Evolutionary conservation across 2,888 invertebrate genomes (phyloP).

Genomic region (Cerceris ruficornis): DNA sequence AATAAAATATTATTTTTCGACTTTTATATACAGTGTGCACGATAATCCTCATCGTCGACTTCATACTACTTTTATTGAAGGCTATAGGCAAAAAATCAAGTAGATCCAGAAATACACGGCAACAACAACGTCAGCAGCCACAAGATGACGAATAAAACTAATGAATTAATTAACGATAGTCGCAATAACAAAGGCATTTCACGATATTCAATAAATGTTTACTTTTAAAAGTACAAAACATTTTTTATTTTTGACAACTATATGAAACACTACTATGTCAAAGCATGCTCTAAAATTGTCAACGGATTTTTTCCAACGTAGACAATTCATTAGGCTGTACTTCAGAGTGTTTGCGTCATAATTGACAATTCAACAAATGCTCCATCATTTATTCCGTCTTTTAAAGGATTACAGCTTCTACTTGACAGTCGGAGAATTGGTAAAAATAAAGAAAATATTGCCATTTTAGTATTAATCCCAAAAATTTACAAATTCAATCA

Average conservation of each 20-base stretch:
- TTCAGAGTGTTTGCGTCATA: not conserved
- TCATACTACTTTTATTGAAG: not conserved
- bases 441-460: constrained; percentile 26
- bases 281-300: too few relatives aligned
- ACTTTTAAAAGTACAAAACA: too few relatives aligned
- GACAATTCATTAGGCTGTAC: not conserved
- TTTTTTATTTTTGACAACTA: too few relatives aligned
- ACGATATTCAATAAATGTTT: not conserved
- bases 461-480: not conserved
- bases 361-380: constrained; percentile 6
- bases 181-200: not conserved
- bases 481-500: not conserved
- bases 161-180: not conserved
- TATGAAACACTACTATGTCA: too few relatives aligned
- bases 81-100: constrained; percentile 3
- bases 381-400: constrained; percentile 15
- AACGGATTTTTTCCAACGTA: too few relatives aligned
- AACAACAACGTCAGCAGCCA: not conserved
- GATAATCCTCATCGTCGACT: constrained; percentile 3
- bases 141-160: not conserved
- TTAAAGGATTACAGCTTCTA: constrained; percentile 60
- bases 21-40: constrained; percentile 2
- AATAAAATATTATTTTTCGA: not conserved
- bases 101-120: not conserved
- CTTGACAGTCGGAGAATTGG: constrained; percentile 63